A percentile compares a stretch with the other conserved stretches of the same genome.
Conservation (phyloP, 2,888 invertebrate genomes). For the Ophioninae sp. region DNA sequence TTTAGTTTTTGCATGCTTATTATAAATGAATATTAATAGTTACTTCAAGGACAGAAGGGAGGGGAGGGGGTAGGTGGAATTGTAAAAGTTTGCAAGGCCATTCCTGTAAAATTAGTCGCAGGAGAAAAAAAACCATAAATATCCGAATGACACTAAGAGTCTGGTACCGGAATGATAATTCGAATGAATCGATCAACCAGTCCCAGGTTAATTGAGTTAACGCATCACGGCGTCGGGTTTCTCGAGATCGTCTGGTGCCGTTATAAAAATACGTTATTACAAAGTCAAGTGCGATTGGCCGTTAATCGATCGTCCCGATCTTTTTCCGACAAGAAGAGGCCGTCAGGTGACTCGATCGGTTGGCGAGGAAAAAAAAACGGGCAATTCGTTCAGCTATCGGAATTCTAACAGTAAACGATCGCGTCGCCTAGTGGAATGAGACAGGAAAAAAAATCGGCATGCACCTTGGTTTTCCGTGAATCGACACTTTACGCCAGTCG, state of each 20-base stretch:
- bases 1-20: neutral
- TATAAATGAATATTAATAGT: neutral
- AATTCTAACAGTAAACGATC: neutral
- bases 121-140: neutral
- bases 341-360: neutral
- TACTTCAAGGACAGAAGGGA: neutral
- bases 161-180: neutral
- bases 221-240: neutral
- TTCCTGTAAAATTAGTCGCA: neutral
- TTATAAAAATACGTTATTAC: neutral
- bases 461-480: neutral
- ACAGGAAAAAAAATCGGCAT: neutral
- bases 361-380: neutral
- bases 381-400: neutral
- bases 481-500: neutral
- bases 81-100: neutral
- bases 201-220: neutral
- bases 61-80: neutral
- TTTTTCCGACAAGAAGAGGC: neutral
- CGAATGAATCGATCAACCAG: neutral
- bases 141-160: neutral
- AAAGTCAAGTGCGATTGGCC: neutral
- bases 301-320: neutral
- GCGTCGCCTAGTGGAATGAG: neutral
- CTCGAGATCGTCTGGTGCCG: neutral